These are phyloP conservation scores for Leptura quadrifasciata DNA, from an alignment of 2,888 invertebrate species.

Conservation along the genomic window DNA sequence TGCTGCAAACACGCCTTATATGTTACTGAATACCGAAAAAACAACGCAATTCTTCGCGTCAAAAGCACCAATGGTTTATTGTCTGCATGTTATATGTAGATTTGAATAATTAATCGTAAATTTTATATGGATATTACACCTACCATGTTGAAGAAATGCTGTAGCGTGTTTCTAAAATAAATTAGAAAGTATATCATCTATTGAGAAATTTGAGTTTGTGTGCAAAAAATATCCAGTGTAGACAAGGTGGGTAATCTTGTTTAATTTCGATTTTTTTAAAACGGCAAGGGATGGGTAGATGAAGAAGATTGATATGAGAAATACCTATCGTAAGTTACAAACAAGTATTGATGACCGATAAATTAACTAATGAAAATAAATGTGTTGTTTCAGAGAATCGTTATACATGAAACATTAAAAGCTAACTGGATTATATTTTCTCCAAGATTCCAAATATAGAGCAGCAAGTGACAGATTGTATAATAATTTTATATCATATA, in stretches of 20 bases:
- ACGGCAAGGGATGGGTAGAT: background rate
- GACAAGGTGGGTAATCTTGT: background rate
- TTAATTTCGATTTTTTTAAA: background rate
- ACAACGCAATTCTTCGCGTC: background rate
- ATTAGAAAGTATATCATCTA: background rate
- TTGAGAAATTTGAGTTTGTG: background rate
- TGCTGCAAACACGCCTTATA: background rate
- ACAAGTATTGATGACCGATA: too few species aligned
- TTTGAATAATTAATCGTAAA: background rate
- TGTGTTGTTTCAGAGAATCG: too few species aligned
- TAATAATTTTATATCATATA: too few species aligned
- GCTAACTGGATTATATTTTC: too few species aligned
- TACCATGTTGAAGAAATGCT: background rate
- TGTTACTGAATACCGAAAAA: background rate
- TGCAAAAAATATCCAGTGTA: background rate
- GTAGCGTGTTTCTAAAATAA: background rate
- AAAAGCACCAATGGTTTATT: background rate
- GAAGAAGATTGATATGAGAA: too few species aligned
- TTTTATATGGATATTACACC: background rate
- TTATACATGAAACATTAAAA: too few species aligned
- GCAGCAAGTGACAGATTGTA: too few species aligned
- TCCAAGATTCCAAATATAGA: too few species aligned
- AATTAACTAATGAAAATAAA: too few species aligned
- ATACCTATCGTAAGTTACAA: too few species aligned
- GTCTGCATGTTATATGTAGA: background rate